phyloP scores from a whole-genome alignment of 2,113 vertebrate genomes.

The Caretta caretta region DNA sequence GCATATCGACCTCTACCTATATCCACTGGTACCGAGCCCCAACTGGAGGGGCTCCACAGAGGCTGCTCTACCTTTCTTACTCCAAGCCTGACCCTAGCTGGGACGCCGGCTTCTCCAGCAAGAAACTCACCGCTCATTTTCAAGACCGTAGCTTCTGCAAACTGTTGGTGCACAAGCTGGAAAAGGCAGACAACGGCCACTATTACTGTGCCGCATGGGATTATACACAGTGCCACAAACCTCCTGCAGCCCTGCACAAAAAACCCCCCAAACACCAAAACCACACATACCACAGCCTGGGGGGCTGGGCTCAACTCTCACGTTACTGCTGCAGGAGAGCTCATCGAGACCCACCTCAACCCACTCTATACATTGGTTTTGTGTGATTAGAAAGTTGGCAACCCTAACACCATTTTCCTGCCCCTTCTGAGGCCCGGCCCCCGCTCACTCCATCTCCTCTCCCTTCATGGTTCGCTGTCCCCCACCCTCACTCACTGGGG shows the following conservation, averaged over 20 bases:
- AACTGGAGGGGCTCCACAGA: background rate
- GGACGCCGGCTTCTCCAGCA: background rate
- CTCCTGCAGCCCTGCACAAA: background rate
- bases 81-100: accelerated
- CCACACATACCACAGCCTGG: background rate
- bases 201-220: background rate
- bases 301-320: background rate
- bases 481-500: too few relatives aligned
- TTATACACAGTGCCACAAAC: background rate
- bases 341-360: background rate
- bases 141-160: accelerated
- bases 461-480: too few relatives aligned
- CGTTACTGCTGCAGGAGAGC: background rate
- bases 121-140: background rate
- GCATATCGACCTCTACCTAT: accelerated
- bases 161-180: background rate
- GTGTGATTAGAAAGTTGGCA: too few relatives aligned
- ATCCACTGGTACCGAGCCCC: background rate
- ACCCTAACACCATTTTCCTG: too few relatives aligned
- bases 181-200: background rate
- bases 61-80: background rate
- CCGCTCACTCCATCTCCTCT: too few relatives aligned
- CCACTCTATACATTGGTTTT: background rate
- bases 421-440: too few relatives aligned
- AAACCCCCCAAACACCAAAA: too few relatives aligned